Base-by-base conservation (phyloP, 2,888 invertebrate genomes). In the Portevinia maculata region DNA sequence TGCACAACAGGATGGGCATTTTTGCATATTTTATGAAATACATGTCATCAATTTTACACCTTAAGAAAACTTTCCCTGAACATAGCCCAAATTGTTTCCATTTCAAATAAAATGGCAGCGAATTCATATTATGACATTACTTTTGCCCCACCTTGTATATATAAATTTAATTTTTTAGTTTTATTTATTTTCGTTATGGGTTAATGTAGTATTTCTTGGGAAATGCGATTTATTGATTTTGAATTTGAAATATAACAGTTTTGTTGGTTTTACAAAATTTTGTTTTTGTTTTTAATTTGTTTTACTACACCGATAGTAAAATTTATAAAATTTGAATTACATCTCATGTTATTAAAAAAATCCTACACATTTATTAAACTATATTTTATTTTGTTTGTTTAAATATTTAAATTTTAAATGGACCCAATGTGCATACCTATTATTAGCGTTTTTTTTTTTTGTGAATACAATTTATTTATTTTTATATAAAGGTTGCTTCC, bases 351-450 rank as follows among this genome's bases (percentile, higher is more conserved):
- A 7, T 48, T 69, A 57, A 84, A 83, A 71, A 83, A 76, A 74
- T 79, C 64, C 73, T 84, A 84, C 76, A 84, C 79, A 84, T 64
- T 69, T 52, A 74, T 64, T 75, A 34, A 17, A 39, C 5, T 32
- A 46, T 24, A 30, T 30, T 55, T 32, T 44, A 37, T 37, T 37
- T 60, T 37, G 9, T 21, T 48, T 46, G 37, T 37, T 34, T 48
- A 59, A 55, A 11, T 81, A 67, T 76, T 78, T 76, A 78, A 83
- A 71, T 44, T 60, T 83, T 78, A 74, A 78, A 79, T 84, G 84
- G 84, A 84, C 84, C 84, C 84, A 79, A 84, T 79, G 84, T 84
- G 84, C 84, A 78, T 84, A n/a, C n/a, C n/a, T n/a, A 60, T 55
- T 71, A 64, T 70, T 76, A 70, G 44, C 64, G 41, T 71, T 28